Percentiles rank a stretch among this genome's conserved stretches.
Evolutionary conservation across 92 coral and sea anemone genomes (phyloP).

Genomic region (Epizoanthus illoricatus): DNA sequence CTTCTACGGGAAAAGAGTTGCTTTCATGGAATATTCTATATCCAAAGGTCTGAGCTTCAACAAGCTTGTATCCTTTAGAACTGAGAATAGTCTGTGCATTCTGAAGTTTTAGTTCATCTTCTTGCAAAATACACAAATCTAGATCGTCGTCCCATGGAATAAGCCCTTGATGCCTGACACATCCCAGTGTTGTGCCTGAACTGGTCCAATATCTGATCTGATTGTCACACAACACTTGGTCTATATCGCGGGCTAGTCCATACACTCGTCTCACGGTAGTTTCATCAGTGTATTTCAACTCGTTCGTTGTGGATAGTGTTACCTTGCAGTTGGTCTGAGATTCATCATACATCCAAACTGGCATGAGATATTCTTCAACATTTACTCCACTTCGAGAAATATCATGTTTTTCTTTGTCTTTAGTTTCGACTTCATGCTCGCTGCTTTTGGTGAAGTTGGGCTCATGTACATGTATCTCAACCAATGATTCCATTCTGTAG

Average conservation of each 20-base stretch:
- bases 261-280: slow-evolving; percentile 57
- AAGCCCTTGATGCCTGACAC: slow-evolving; percentile 64
- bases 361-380: slow-evolving; percentile 35
- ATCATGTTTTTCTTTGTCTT: no score
- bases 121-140: slow-evolving; percentile 58
- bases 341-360: slow-evolving; percentile 61
- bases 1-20: slow-evolving; percentile 46
- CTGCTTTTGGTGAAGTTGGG: no score
- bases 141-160: slow-evolving; percentile 83
- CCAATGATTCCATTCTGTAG: no score
- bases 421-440: no score
- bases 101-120: slow-evolving; percentile 53
- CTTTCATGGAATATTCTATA: slow-evolving; percentile 60
- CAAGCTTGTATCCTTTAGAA: slow-evolving; percentile 44
- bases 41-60: slow-evolving; percentile 57
- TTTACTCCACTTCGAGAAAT: background rate
- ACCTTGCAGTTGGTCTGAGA: background rate
- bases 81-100: slow-evolving; percentile 14
- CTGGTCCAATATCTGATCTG: slow-evolving; percentile 62
- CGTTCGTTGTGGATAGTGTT: slow-evolving; percentile 46
- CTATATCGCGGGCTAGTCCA: slow-evolving; percentile 57
- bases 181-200: slow-evolving; percentile 68
- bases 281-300: slow-evolving; percentile 55
- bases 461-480: no score
- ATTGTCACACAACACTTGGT: slow-evolving; percentile 38